A percentile compares a stretch with the other conserved stretches of the same genome.
These are phyloP conservation scores for Thalassaphorura encarpata DNA, from an alignment of 1,140 invertebrate species.

Conservation along the genomic window DNA sequence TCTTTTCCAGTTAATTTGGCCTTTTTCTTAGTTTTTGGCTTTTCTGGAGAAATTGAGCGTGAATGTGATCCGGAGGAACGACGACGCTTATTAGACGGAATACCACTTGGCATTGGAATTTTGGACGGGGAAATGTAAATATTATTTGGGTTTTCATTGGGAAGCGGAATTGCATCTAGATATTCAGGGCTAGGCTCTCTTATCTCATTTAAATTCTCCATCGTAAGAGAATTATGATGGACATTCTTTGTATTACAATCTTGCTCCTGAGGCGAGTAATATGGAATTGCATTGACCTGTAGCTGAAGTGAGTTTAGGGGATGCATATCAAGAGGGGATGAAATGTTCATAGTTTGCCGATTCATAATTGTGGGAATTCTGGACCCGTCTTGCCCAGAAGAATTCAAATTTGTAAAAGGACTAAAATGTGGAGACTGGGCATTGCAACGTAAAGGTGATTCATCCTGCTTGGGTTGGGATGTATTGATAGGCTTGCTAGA, in stretches of 20 bases:
- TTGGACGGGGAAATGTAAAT: neutral
- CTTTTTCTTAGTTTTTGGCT: neutral
- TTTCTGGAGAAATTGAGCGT: no score
- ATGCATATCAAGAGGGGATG: neutral
- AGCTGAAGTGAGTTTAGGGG: neutral
- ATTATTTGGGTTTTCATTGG: no score
- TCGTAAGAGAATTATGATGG: neutral
- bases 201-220: neutral
- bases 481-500: neutral
- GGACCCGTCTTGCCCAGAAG: neutral
- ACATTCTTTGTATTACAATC: neutral
- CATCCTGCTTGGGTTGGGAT: neutral
- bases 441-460: no score
- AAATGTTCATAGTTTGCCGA: neutral
- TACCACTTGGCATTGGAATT: neutral
- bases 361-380: neutral
- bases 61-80: no score
- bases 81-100: no score
- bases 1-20: slow-evolving; percentile 2
- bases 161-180: no score
- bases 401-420: neutral
- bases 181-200: neutral
- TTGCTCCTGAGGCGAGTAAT: neutral
- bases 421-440: neutral
- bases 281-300: no score